Conservation (phyloP, 1,140 invertebrate genomes). For the Paralvinella palmiformis region DNA sequence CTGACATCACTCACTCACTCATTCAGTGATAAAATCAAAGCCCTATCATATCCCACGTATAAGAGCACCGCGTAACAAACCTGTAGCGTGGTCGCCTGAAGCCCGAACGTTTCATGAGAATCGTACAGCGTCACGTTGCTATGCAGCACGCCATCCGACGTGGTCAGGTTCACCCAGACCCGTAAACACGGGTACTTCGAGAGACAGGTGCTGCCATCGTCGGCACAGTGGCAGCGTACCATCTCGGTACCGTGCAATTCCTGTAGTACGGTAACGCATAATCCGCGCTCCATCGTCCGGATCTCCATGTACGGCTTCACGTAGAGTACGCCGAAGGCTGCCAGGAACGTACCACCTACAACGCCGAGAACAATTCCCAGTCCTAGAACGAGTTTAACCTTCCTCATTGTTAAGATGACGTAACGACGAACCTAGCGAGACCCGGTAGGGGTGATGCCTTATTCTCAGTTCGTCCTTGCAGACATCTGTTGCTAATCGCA, state of each 20-base stretch:
- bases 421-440: too few species aligned
- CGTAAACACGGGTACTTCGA: constrained; percentile 10
- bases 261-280: neutral
- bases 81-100: constrained; percentile 12
- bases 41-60: too few species aligned
- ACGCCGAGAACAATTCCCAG: constrained; percentile 19
- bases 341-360: constrained; percentile 17
- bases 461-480: too few species aligned
- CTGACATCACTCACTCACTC: too few species aligned
- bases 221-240: constrained; percentile 14
- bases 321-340: constrained; percentile 14
- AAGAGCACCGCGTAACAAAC: neutral
- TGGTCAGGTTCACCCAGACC: constrained; percentile 13
- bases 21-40: too few species aligned
- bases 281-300: constrained; percentile 4
- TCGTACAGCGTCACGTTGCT: constrained; percentile 19
- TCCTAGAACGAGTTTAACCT: constrained; percentile 18
- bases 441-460: too few species aligned
- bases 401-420: too few species aligned
- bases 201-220: constrained; percentile 6
- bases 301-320: constrained; percentile 18
- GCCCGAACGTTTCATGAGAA: constrained; percentile 16
- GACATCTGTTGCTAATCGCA: too few species aligned
- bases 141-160: neutral
- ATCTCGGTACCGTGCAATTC: neutral